Evolutionary conservation across 2,888 invertebrate species (phyloP).

Genomic region (Lithophane semibrunnea): DNA sequence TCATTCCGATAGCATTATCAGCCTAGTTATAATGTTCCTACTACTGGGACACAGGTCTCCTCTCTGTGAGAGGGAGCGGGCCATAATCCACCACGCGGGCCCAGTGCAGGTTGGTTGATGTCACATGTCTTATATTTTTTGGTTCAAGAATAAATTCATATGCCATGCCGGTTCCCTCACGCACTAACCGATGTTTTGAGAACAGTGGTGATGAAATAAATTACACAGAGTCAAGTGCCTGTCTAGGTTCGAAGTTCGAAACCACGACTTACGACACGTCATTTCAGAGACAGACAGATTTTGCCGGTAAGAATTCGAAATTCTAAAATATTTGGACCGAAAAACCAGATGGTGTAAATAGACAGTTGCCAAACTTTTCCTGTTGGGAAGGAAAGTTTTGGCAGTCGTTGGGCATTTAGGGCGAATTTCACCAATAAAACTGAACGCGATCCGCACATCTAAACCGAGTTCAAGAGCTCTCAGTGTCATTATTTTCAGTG

Average conservation of each 20-base stretch:
- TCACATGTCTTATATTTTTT: not conserved
- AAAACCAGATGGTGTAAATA: not conserved
- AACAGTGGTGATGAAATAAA: not conserved
- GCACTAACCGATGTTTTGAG: not conserved
- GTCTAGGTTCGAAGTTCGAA: not conserved
- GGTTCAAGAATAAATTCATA: not conserved
- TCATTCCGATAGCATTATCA: not conserved
- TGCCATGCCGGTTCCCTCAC: not conserved
- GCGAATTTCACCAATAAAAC: too few species aligned
- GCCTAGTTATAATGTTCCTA: not conserved
- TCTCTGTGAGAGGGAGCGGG: not conserved
- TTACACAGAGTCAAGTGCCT: too few species aligned
- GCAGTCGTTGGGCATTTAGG: not conserved
- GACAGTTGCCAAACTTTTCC: constrained; percentile 13
- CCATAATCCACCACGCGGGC: not conserved
- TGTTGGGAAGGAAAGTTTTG: not conserved
- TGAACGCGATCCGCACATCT: too few species aligned
- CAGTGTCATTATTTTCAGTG: too few species aligned
- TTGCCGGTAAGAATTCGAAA: not conserved
- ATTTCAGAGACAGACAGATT: constrained; percentile 4
- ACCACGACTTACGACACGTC: too few species aligned
- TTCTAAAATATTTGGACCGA: not conserved
- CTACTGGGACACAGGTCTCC: not conserved
- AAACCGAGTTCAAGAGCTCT: too few species aligned
- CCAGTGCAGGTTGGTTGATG: not conserved